These are phyloP conservation scores for Lasioglossum baleicum DNA, from an alignment of 1,140 invertebrate genomes.

Conservation along the genomic window DNA sequence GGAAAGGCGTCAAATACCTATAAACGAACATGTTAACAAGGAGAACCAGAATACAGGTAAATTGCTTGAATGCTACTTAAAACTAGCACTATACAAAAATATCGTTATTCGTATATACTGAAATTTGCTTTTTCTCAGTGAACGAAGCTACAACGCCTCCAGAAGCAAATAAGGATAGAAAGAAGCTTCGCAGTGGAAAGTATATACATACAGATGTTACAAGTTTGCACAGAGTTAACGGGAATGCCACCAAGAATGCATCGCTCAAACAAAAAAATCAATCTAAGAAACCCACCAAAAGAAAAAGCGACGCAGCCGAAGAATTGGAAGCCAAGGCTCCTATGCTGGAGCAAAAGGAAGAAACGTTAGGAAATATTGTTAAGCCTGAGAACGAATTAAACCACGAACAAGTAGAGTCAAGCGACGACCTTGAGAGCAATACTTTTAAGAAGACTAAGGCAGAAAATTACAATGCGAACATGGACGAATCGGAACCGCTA, in stretches of 20 bases:
- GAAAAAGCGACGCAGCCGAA: conserved; percentile 3
- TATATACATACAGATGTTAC: conserved; percentile 1
- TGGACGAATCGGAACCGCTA: background rate
- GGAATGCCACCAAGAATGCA: background rate
- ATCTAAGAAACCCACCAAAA: conserved; percentile 18
- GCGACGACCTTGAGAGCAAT: conserved; percentile 10
- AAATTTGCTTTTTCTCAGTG: background rate
- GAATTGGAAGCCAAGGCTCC: conserved; percentile 13
- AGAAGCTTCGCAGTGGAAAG: conserved; percentile 31
- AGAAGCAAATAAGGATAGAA: conserved; percentile 16
- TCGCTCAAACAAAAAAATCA: background rate
- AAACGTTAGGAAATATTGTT: background rate
- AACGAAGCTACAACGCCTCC: background rate
- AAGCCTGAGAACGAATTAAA: background rate
- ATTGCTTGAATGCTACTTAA: background rate
- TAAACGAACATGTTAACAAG: conserved; percentile 1
- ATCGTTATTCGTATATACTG: background rate
- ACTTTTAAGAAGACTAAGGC: conserved; percentile 23
- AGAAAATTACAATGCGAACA: background rate
- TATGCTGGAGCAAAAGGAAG: conserved; percentile 6
- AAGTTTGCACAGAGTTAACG: conserved; percentile 2
- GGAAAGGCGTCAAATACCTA: background rate
- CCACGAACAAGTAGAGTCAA: background rate
- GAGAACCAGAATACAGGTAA: conserved; percentile 8
- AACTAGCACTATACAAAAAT: background rate